Conservation (phyloP, 2,888 invertebrate species). For the Drosophila austrosaltans region DNA sequence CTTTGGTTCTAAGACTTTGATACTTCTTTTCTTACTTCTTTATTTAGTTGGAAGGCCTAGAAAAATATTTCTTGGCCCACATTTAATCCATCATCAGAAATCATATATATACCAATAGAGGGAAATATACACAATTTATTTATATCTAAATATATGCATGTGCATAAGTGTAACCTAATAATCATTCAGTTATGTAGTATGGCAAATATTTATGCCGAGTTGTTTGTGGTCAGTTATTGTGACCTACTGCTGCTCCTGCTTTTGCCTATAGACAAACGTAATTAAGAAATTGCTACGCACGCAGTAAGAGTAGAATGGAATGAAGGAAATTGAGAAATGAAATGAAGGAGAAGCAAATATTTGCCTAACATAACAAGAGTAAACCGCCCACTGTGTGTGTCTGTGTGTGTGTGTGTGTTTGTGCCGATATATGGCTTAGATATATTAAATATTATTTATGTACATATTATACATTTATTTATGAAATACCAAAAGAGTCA, state of each 20-base stretch:
- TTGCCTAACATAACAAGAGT: slow-evolving; percentile 30
- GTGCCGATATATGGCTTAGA: slow-evolving; percentile 22
- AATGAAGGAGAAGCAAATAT: slow-evolving; percentile 33
- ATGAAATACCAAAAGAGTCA: slow-evolving; percentile 20
- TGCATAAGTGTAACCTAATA: neutral
- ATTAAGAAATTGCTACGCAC: slow-evolving; percentile 44
- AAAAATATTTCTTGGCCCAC: neutral
- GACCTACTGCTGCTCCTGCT: neutral
- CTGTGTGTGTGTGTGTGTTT: neutral
- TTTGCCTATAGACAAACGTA: slow-evolving; percentile 41
- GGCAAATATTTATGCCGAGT: slow-evolving; percentile 8
- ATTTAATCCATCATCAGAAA: neutral
- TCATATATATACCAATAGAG: neutral
- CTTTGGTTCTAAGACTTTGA: neutral
- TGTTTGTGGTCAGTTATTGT: slow-evolving; percentile 9
- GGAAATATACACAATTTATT: neutral
- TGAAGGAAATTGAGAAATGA: neutral
- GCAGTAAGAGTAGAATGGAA: neutral
- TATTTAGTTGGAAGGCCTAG: neutral
- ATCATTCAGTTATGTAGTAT: slow-evolving; percentile 4
- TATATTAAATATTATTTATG: slow-evolving; percentile 37
- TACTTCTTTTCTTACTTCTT: too few species aligned
- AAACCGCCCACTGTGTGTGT: neutral
- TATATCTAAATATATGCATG: neutral
- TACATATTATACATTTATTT: slow-evolving; percentile 11